These are phyloP conservation scores for Dynastes grantii DNA, from an alignment of 2,888 invertebrate species.

Conservation along the genomic window DNA sequence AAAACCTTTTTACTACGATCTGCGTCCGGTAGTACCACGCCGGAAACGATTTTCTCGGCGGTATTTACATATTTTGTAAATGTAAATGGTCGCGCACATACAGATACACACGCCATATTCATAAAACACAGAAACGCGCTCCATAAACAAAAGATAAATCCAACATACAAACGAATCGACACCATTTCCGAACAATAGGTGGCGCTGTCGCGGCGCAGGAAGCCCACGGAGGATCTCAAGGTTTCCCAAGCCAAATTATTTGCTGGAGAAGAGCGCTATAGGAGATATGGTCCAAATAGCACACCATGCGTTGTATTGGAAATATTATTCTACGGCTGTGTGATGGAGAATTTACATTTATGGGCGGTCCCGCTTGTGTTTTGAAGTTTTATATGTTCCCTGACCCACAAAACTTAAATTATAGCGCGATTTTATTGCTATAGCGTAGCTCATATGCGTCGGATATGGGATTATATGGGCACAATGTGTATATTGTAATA, in stretches of 20 bases:
- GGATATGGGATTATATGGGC: not conserved
- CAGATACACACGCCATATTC: not conserved
- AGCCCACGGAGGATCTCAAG: conserved; percentile 25
- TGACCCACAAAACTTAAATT: conserved; percentile 43
- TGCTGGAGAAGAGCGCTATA: conserved; percentile 6
- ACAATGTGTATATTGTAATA: not conserved
- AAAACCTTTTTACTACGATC: not conserved
- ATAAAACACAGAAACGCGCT: not conserved
- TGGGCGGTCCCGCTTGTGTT: conserved; percentile 9
- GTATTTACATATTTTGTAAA: conserved; percentile 15
- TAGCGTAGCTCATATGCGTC: not conserved
- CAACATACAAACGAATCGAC: conserved; percentile 4
- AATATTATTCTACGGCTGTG: not conserved
- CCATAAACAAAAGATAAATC: conserved; percentile 34
- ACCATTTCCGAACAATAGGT: conserved; percentile 33
- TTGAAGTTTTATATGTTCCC: conserved; percentile 33
- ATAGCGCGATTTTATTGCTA: conserved; percentile 29
- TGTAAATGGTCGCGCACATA: not conserved
- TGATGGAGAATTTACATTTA: conserved; percentile 3
- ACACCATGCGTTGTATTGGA: not conserved
- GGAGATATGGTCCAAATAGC: conserved; percentile 27
- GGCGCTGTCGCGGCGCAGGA: conserved; percentile 24
- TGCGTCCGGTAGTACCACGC: not conserved
- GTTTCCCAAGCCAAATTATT: conserved; percentile 20
- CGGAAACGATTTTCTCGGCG: not conserved